Percentiles rank a stretch among this genome's conserved stretches.
phyloP scores from a whole-genome alignment of 2,113 vertebrate genomes.

The Apodemus speciosus region DNA sequence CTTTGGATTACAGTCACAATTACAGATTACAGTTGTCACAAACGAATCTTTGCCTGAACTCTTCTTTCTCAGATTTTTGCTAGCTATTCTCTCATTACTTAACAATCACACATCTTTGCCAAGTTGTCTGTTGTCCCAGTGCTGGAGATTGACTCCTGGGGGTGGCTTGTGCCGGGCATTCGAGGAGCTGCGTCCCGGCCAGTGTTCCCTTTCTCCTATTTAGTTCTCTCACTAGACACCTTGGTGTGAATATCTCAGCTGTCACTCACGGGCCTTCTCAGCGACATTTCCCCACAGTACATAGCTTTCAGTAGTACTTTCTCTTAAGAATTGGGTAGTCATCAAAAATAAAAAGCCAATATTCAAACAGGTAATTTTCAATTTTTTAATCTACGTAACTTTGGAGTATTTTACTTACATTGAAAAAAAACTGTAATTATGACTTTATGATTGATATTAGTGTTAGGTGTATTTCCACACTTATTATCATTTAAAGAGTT shows the following conservation, averaged over 20 bases:
- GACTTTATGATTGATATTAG: slow-evolving; percentile 55
- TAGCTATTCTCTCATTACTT: slow-evolving; percentile 57
- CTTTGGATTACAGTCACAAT: slow-evolving; percentile 57
- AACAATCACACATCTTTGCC: neutral
- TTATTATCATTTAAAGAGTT: slow-evolving; percentile 63
- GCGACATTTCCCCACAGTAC: slow-evolving; percentile 55
- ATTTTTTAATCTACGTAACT: slow-evolving; percentile 36
- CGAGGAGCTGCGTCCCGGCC: neutral
- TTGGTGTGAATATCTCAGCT: slow-evolving; percentile 14
- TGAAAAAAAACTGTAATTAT: slow-evolving; percentile 5
- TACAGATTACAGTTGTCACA: neutral
- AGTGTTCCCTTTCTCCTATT: neutral
- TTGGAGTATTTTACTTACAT: slow-evolving; percentile 33
- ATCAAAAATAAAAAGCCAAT: slow-evolving; percentile 29
- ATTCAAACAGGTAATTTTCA: slow-evolving; percentile 32
- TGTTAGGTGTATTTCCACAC: slow-evolving; percentile 21
- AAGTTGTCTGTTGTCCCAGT: neutral
- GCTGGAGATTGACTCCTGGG: neutral
- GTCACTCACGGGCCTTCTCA: slow-evolving; percentile 41
- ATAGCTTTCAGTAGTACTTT: neutral
- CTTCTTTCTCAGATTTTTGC: slow-evolving; percentile 23
- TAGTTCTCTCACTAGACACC: slow-evolving; percentile 9
- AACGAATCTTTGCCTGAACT: slow-evolving; percentile 54
- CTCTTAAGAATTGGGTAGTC: slow-evolving; percentile 46
- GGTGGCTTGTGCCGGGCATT: too few relatives aligned